A percentile compares a stretch with the other conserved stretches of the same genome.
phyloP scores from a whole-genome alignment of 2,888 invertebrate species.

The Morpho helenor region DNA sequence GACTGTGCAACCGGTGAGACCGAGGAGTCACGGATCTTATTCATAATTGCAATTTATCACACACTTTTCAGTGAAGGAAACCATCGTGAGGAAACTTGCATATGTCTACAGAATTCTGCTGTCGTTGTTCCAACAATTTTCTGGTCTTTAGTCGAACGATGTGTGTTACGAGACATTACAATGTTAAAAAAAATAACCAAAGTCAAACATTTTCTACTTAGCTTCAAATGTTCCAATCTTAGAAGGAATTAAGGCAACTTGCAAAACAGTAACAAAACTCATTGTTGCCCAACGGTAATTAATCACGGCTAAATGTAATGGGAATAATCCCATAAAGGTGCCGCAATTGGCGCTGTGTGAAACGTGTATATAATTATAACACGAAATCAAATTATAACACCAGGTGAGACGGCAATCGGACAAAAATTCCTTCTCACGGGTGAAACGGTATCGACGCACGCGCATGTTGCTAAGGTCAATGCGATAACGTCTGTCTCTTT shows the following conservation, averaged over 20 bases:
- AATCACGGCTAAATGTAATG: constrained; percentile 20
- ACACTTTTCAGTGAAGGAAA: no score
- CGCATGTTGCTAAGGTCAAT: constrained; percentile 58
- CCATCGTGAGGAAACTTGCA: no score
- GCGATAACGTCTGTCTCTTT: constrained; percentile 45
- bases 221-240: no score
- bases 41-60: no score
- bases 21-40: no score
- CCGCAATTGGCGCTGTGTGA: constrained; percentile 22
- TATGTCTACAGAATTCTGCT: no score
- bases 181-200: no score
- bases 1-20: no score
- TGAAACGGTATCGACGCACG: constrained; percentile 65
- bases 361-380: constrained; percentile 12
- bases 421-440: constrained; percentile 71
- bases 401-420: constrained; percentile 45
- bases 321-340: constrained; percentile 16
- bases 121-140: no score
- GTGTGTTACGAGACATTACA: no score
- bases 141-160: no score
- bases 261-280: constrained; percentile 16
- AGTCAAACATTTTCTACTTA: not conserved
- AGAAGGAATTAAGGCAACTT: constrained; percentile 4
- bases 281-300: constrained; percentile 18
- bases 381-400: constrained; percentile 38